phyloP scores from a whole-genome alignment of 2,797 vertebrate species.

The Hippoglossus hippoglossus region DNA sequence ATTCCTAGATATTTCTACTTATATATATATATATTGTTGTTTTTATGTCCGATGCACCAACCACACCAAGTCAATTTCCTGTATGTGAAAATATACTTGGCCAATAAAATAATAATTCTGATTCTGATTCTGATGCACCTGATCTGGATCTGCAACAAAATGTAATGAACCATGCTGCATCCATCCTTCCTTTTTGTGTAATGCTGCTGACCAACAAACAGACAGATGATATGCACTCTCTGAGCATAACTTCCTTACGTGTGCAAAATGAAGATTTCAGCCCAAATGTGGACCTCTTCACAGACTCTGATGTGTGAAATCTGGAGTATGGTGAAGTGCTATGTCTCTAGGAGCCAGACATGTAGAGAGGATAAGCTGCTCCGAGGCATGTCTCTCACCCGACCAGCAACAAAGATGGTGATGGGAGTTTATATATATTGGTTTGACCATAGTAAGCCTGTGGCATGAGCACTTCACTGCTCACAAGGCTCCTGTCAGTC shows the following conservation, averaged over 20 bases:
- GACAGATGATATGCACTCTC: not conserved
- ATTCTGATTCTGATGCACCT: no score
- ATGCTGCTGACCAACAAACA: no score
- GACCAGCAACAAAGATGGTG: slow-evolving; percentile 53
- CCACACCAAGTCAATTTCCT: no score
- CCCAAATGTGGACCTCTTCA: slow-evolving; percentile 1
- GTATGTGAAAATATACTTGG: no score
- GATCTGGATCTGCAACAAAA: no score
- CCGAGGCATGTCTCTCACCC: slow-evolving; percentile 56
- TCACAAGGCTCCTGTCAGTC: slow-evolving; percentile 64
- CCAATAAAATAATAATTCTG: no score
- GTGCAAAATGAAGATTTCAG: slow-evolving; percentile 24
- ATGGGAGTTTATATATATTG: slow-evolving; percentile 51
- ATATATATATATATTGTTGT: no score
- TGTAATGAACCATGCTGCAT: no score
- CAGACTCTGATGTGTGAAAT: slow-evolving; percentile 23
- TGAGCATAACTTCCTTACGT: not conserved
- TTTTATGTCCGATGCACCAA: no score
- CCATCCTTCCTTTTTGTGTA: no score
- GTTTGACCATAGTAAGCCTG: slow-evolving; percentile 61
- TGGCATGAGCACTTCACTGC: slow-evolving; percentile 71
- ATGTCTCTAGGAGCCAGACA: slow-evolving; percentile 42
- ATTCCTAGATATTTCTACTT: no score
- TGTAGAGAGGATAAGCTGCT: slow-evolving; percentile 63
- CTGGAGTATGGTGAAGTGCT: slow-evolving; percentile 35